Evolutionary conservation across 2,888 invertebrate genomes (phyloP).

Genomic region (Malthinus flaveolus): DNA sequence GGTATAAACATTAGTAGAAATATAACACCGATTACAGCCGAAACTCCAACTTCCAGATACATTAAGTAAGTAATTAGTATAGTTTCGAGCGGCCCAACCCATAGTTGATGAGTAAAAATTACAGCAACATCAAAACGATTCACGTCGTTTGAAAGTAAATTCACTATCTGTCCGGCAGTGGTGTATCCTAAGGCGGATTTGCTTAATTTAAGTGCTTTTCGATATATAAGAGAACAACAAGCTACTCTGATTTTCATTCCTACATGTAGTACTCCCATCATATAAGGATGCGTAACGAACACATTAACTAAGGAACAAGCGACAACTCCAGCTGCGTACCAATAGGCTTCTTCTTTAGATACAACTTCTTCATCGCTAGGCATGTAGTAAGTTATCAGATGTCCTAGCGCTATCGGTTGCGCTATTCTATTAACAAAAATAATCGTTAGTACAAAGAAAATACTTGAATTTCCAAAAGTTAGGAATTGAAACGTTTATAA

Average conservation of each 20-base stretch:
- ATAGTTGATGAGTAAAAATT: constrained; percentile 79
- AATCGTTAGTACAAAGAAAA: not conserved
- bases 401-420: constrained; percentile 63
- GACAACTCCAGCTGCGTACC: constrained; percentile 77
- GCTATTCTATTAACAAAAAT: constrained; percentile 42
- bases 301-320: constrained; percentile 75
- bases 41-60: constrained; percentile 64
- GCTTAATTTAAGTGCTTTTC: constrained; percentile 64
- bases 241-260: constrained; percentile 87
- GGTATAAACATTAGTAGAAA: constrained; percentile 58
- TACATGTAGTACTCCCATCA: constrained; percentile 79
- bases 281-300: constrained; percentile 87
- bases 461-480: not conserved
- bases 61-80: constrained; percentile 73
- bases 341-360: constrained; percentile 66
- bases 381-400: constrained; percentile 65
- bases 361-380: constrained; percentile 46
- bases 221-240: constrained; percentile 82
- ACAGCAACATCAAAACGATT: constrained; percentile 85
- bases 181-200: constrained; percentile 76
- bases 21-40: constrained; percentile 62
- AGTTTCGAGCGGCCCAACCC: constrained; percentile 82
- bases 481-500: not conserved
- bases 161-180: constrained; percentile 77
- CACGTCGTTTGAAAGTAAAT: constrained; percentile 93